Evolutionary conservation across 2,113 vertebrate species (phyloP), one percentile per base, ranked within the genome.

Genomic region (Setophaga petechia): DNA sequence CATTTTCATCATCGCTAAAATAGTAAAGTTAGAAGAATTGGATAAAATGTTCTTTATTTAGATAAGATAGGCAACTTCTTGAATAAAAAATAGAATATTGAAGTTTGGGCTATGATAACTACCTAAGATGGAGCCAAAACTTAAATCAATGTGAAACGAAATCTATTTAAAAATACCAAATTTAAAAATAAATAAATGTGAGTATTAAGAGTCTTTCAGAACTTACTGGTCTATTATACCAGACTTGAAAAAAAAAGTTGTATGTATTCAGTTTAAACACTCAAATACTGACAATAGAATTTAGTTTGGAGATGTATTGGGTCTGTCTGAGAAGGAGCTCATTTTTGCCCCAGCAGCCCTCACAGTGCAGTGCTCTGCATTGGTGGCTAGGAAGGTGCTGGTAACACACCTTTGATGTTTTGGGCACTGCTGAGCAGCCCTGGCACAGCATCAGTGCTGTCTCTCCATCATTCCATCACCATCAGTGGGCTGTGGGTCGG

Each of bases 401-500:
- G 15, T 14, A n/a, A 5, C 20, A 55, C n/a, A 13, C 5, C 1
- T 59, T 35, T 59, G 2, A 3, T 43, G 31, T 19, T 58, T 27
- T 31, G 35, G 43, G 9, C 7, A 2, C 30, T 57, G 43, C 75
- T 57, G 35, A 57, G 24, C 49, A 46, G 18, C 2, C 3, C 23
- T 54, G 39, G 27, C 54, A 35, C 25, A 43, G 59, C 51, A 35
- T 8, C 43, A 73, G 17, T 14, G 0, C 31, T 25, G 27, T 10
- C 46, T 20, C 39, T 28, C 19, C 39, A 46, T 17, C 39, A 13
- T 71, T 7, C 39, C n/a, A 15, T 2, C 23, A 28, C 47, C n/a
- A 11, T 1, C 55, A 62, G 15, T 1, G 27, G 39, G 12, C 18
- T 77, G 73, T 0, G 0, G 9, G 11, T 44, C 24, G 25, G 30